Percentiles rank a stretch among this genome's conserved stretches.
Evolutionary conservation across 1,140 invertebrate genomes (phyloP).

Genomic region (Drosophila dunni): DNA sequence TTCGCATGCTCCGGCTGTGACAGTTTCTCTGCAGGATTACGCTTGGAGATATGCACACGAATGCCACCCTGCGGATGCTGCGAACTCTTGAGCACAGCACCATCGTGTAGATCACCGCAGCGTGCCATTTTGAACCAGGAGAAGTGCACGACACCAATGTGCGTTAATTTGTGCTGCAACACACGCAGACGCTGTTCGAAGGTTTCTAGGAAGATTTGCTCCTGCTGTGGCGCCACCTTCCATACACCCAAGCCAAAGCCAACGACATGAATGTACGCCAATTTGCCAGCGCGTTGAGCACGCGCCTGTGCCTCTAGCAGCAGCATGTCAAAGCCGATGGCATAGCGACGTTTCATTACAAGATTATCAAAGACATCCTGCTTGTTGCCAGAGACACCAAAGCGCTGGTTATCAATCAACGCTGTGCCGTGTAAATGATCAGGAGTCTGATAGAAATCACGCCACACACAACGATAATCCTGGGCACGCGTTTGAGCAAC

Average conservation of each 20-base stretch:
- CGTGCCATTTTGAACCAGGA: constrained; percentile 70
- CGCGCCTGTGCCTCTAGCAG: constrained; percentile 67
- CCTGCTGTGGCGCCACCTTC: constrained; percentile 75
- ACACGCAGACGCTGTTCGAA: constrained; percentile 74
- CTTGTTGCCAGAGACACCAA: constrained; percentile 57
- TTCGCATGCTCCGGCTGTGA: constrained; percentile 27
- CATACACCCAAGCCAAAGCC: constrained; percentile 80
- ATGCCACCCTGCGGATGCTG: constrained; percentile 71
- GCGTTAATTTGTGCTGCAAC: constrained; percentile 46
- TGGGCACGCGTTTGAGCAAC: constrained; percentile 21
- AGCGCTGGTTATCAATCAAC: constrained; percentile 53
- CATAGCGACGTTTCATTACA: constrained; percentile 78
- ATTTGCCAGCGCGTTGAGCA: constrained; percentile 35
- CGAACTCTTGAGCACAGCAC: constrained; percentile 39
- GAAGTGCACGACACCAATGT: constrained; percentile 77
- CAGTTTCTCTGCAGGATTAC: constrained; percentile 74
- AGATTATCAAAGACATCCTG: constrained; percentile 74
- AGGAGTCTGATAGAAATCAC: constrained; percentile 59
- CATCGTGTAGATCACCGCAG: constrained; percentile 57
- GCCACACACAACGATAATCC: constrained; percentile 70
- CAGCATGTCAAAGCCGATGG: constrained; percentile 74
- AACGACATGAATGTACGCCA: constrained; percentile 78
- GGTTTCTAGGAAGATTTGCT: constrained; percentile 77
- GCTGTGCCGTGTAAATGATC: constrained; percentile 56
- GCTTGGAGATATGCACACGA: constrained; percentile 60